Conservation (phyloP, 2,888 invertebrate genomes). For the Linnaemya tessellans region DNA sequence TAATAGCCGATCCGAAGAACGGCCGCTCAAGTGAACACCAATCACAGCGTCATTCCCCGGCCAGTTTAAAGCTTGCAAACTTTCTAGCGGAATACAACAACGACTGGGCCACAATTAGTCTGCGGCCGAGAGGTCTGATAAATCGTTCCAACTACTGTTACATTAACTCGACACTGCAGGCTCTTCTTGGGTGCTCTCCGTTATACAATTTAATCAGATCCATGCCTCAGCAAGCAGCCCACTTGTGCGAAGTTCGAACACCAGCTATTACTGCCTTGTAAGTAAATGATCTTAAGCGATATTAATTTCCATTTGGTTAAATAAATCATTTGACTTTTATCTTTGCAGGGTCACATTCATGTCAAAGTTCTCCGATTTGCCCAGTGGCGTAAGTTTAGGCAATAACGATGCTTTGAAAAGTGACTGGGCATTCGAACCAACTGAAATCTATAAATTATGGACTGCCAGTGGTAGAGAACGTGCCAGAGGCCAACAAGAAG, state of each 20-base stretch:
- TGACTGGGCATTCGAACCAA: slow-evolving; percentile 94
- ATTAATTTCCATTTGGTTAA: neutral
- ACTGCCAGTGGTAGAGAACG: slow-evolving; percentile 88
- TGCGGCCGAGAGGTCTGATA: slow-evolving; percentile 94
- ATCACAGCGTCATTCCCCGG: slow-evolving; percentile 58
- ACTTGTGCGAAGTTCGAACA: slow-evolving; percentile 86
- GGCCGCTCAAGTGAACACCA: slow-evolving; percentile 22
- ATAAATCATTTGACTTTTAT: slow-evolving; percentile 3
- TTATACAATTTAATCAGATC: slow-evolving; percentile 95
- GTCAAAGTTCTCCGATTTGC: slow-evolving; percentile 89
- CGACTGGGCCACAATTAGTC: slow-evolving; percentile 90
- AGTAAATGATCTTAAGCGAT: slow-evolving; percentile 74
- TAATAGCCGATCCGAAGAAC: slow-evolving; percentile 42
- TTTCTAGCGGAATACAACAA: slow-evolving; percentile 88
- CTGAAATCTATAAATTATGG: slow-evolving; percentile 92
- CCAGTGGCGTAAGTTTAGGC: slow-evolving; percentile 84
- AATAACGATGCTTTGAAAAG: slow-evolving; percentile 85
- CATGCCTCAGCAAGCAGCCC: slow-evolving; percentile 87
- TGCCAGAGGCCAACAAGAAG: slow-evolving; percentile 96
- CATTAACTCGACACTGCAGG: slow-evolving; percentile 97
- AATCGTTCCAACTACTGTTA: slow-evolving; percentile 98
- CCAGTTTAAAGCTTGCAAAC: too few species aligned
- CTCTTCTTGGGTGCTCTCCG: slow-evolving; percentile 96
- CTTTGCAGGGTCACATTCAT: slow-evolving; percentile 85
- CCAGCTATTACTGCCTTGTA: slow-evolving; percentile 97